Base-by-base conservation (phyloP, 2,797 vertebrate genomes). In the Acrocephalus scirpaceus region DNA sequence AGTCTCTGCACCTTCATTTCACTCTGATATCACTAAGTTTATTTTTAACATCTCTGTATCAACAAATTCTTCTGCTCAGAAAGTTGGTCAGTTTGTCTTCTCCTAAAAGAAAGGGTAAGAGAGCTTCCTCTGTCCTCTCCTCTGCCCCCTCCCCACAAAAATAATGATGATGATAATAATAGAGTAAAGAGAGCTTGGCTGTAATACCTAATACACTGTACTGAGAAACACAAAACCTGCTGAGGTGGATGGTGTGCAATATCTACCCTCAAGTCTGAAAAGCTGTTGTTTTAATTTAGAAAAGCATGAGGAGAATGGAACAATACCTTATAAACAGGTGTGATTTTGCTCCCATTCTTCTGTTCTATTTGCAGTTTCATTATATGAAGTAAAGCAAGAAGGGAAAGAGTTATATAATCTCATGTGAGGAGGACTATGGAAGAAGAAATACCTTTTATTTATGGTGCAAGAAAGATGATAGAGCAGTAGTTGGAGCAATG, bases 391-490 rank as follows among this genome's bases (percentile, higher is more conserved):
- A 61, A 56, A 47, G 13, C 5, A 80, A 84, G n/a, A 82, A 29
- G 9, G 8, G 13, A 40, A 88, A 81, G 6, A 77, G 2, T 2
- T 29, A 23, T 23, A 11, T n/a, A 82, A 25, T 6, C 8, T 20
- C 2, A 1, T 21, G 13, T 5, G 5, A 62, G 7, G 11, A 5
- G 11, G 12, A 11, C 25, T 67, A 1, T 20, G 30, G 12, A 72
- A 64, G 30, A 65, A 61, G 5, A 61, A 57, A 42, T 9, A 15
- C 10, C 34, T 11, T 18, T 10, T 17, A 8, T 61, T 22, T 26
- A 13, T 23, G 54, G 23, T 67, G 25, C 27, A 62, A 16, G 12
- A 18, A 74, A 21, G 25, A n/a, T 38, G 12, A 42, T 5, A 60
- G 21, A 27, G 22, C 10, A 70, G 18, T 47, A 21, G 75, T 58